A percentile compares a stretch with the other conserved stretches of the same genome.
Conservation (phyloP, 2,888 invertebrate species). For the Tinea semifulvella region DNA sequence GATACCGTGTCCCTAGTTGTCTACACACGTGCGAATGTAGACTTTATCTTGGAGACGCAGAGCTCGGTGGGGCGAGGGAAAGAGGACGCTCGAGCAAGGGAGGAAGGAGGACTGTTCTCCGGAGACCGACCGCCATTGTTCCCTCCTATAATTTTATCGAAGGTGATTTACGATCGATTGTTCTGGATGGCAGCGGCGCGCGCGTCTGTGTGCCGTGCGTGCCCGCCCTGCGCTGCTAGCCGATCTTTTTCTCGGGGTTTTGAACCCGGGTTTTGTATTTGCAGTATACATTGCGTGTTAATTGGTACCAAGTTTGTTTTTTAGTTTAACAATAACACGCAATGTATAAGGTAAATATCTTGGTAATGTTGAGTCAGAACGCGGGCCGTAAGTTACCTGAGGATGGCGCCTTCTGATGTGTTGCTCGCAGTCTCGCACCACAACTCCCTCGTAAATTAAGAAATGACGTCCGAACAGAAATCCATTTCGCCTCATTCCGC, state of each 20-base stretch:
- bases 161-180: constrained; percentile 67
- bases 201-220: constrained; percentile 44
- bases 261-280: too few relatives aligned
- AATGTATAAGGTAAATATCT: too few relatives aligned
- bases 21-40: constrained; percentile 59
- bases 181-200: constrained; percentile 42
- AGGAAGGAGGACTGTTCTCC: constrained; percentile 48
- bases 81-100: constrained; percentile 49
- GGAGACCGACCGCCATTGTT: constrained; percentile 50
- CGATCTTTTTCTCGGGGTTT: too few relatives aligned
- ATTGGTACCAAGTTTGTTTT: too few relatives aligned
- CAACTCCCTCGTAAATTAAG: constrained; percentile 59
- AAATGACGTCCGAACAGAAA: constrained; percentile 36
- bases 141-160: constrained; percentile 68
- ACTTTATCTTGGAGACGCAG: constrained; percentile 61
- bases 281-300: too few relatives aligned
- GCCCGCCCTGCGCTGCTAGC: constrained; percentile 33
- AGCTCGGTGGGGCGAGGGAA: constrained; percentile 43
- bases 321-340: too few relatives aligned
- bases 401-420: constrained; percentile 48
- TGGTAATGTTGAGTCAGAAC: too few relatives aligned
- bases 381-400: constrained; percentile 44
- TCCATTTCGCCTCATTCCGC: constrained; percentile 8
- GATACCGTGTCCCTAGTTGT: neutral
- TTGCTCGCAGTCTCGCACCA: constrained; percentile 36